Base-by-base conservation (phyloP, 2,888 invertebrate genomes). In the Baccha elongata region DNA sequence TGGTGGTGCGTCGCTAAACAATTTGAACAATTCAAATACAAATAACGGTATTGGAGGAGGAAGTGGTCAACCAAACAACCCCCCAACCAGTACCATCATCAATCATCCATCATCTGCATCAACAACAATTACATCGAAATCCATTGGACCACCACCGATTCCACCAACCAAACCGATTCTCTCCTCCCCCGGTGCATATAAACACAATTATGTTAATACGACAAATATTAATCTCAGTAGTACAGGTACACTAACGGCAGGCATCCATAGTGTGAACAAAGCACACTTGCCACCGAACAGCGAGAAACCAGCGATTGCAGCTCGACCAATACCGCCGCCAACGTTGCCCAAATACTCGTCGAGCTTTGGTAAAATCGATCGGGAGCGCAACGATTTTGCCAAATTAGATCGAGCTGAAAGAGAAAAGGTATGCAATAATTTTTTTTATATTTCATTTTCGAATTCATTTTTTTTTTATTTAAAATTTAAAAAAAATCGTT, bases 341-440 rank as follows among this genome's bases (percentile, higher is more conserved):
- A 95, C 95, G 60, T 91, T 95, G 87, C 95, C 95, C 40, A 95
- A 95, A 89, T 95, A 95, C 89, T 95, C 95, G 87, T 94, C 94
- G 72, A 95, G 95, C 86, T 95, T 95, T 89, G 94, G 94, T 88
- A 94, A 95, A 79, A 94, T 86, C 55, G 87, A 87, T 85, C 87
- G 87, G 19, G 87, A 87, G 44, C 86, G 87, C 15, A 95, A 95
- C 88, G 93, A 94, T 85, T 91, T 93, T 85, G 85, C 80, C 72
- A 87, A 87, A 86, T 85, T 87, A 50, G 87, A 87, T 86, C 85
- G 87, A 46, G 86, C 86, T 52, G 87, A 87, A 50, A 79, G 87
- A 69, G 87, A 87, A 75, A 87, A 87, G 87, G 87, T 87, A 85
- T 84, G 86, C 71, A 58, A 7, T 58, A 15, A 60, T 52, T 53